phyloP scores from a whole-genome alignment of 2,888 invertebrate species.

The Nemurella pictetii region DNA sequence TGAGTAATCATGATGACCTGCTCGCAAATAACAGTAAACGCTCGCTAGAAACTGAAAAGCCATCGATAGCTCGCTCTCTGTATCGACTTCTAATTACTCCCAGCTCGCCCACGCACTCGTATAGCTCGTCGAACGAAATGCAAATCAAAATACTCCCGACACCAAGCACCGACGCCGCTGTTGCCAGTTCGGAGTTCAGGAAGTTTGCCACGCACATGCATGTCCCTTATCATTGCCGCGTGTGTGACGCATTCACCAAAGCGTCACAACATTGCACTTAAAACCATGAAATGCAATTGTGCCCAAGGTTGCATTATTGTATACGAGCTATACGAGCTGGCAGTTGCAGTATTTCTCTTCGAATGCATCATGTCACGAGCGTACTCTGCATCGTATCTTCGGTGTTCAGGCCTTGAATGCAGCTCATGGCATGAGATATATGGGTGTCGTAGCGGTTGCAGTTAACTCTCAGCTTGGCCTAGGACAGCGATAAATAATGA shows the following conservation, averaged over 20 bases:
- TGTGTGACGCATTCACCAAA: neutral
- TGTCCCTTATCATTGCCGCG: neutral
- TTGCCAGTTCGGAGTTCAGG: conserved; percentile 4
- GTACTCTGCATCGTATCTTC: neutral
- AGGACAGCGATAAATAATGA: conserved; percentile 8
- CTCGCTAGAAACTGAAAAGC: neutral
- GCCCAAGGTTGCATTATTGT: neutral
- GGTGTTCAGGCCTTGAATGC: neutral
- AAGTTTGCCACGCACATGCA: neutral
- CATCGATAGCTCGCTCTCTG: too few species aligned
- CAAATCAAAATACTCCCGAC: neutral
- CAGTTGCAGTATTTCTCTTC: neutral
- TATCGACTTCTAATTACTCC: neutral
- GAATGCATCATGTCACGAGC: conserved; percentile 17
- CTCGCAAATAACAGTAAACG: too few species aligned
- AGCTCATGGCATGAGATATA: neutral
- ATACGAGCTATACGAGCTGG: neutral
- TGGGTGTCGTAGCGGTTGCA: neutral
- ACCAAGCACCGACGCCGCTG: neutral
- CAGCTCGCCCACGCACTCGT: neutral
- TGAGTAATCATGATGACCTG: too few species aligned
- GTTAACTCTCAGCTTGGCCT: neutral
- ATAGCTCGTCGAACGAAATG: neutral
- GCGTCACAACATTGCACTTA: conserved; percentile 18
- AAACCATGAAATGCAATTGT: neutral